A percentile compares a stretch with the other conserved stretches of the same genome.
phyloP scores from a whole-genome alignment of 1,140 invertebrate species.

The Copidosoma floridanum region DNA sequence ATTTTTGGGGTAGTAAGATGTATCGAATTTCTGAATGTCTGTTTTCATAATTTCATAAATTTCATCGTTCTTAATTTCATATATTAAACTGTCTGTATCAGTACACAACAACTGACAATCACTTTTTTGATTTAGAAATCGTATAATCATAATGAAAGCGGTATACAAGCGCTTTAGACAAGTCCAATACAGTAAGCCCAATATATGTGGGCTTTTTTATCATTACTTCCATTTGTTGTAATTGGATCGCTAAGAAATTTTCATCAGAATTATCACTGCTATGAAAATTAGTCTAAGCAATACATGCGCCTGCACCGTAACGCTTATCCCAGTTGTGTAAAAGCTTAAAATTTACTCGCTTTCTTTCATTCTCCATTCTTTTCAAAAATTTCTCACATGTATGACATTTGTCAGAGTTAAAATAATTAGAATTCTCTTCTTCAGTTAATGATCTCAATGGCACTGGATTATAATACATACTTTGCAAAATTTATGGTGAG shows the following conservation, averaged over 20 bases:
- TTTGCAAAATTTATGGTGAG: too few species aligned
- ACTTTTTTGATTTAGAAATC: too few species aligned
- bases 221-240: background rate
- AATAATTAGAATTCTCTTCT: too few species aligned
- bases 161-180: background rate
- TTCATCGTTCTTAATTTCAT: background rate
- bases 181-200: background rate
- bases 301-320: slow-evolving; percentile 16
- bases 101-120: background rate
- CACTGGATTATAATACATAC: too few species aligned
- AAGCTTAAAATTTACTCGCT: slow-evolving; percentile 42
- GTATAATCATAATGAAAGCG: slow-evolving; percentile 13
- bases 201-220: background rate
- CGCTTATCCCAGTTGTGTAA: slow-evolving; percentile 31
- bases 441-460: too few species aligned
- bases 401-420: too few species aligned
- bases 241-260: background rate
- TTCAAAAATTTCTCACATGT: too few species aligned
- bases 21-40: slow-evolving; percentile 31
- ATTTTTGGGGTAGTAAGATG: background rate
- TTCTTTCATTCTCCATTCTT: slow-evolving; percentile 51
- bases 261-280: background rate
- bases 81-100: slow-evolving; percentile 32
- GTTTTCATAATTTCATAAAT: slow-evolving; percentile 32
- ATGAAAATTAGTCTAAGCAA: background rate